phyloP scores from a whole-genome alignment of 2,888 invertebrate genomes.

The Sarcophaga subvicina region DNA sequence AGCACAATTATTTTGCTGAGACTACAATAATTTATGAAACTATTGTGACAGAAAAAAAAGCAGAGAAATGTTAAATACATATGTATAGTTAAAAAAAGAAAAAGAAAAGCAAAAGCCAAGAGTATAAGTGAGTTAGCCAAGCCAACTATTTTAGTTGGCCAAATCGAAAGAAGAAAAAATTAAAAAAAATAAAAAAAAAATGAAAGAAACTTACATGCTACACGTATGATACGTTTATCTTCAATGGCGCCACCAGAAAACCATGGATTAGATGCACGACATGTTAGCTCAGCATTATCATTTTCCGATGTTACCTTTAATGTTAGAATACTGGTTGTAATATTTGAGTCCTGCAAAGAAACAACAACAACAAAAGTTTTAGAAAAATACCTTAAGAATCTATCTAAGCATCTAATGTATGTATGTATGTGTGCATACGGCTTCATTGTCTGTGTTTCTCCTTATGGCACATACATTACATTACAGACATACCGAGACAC shows the following conservation, averaged over 20 bases:
- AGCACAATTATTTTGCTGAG: constrained; percentile 32
- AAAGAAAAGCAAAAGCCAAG: not conserved
- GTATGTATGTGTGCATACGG: no score
- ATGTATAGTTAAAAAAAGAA: not conserved
- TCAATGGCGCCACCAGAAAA: constrained; percentile 91
- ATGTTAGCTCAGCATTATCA: constrained; percentile 91
- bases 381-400: not conserved
- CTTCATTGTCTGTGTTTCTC: no score
- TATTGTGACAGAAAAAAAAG: not conserved
- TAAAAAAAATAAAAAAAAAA: not conserved
- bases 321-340: constrained; percentile 89
- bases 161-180: not conserved
- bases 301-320: constrained; percentile 90
- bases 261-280: constrained; percentile 93
- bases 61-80: not conserved
- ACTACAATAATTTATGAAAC: constrained; percentile 33
- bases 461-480: no score
- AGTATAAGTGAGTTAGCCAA: not conserved
- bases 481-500: not conserved
- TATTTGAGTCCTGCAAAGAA: constrained; percentile 81
- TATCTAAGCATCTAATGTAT: no score
- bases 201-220: constrained; percentile 90
- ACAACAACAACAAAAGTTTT: not conserved
- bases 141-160: not conserved
- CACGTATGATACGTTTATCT: constrained; percentile 89